Evolutionary conservation across 2,113 vertebrate genomes (phyloP), one percentile per base, ranked within the genome.

Genomic region (Artemisiospiza belli): DNA sequence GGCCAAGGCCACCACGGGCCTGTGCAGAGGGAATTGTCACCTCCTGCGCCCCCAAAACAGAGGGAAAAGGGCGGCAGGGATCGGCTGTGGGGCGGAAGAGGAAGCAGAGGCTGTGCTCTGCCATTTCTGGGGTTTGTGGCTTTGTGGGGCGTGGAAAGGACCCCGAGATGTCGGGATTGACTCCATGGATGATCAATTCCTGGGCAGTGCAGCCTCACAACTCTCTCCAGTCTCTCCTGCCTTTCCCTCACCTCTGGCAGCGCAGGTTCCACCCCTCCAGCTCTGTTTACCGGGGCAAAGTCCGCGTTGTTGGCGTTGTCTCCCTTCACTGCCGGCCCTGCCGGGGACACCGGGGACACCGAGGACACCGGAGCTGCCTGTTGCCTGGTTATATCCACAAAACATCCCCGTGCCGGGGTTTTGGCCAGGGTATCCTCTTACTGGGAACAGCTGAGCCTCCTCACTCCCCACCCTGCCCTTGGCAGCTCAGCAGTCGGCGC

Each of bases 341-440:
- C 82, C 52, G 83, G 70, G 41, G 59, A 43, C 75, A 8, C 7
- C 28, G 83, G 61, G 41, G 51, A 43, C 75, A 7, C 7, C 28
- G 27, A 87, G 84, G 83, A 85, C 82, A 73, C 61, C 74, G 30
- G 86, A 62, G 87, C 92, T 20, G 14, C 4, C 61, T 5, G 97
- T 98, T 96, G 97, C 97, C 74, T 94, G 96, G 96, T 95, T 89
- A 83, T 96, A 54, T 70, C 95, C 83, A 83, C 95, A 92, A 97
- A 98, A 97, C 93, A 98, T 72, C 51, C 28, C 77, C 78, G 41
- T 1, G 67, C 92, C 67, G 46, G 72, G 91, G 73, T 63, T 74
- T 17, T 61, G 67, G 24, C 89, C 3, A 35, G 90, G 87, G 92
- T 57, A 92, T 94, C 86, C 67, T 8, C 69, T 96, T 87, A 83